A percentile compares a stretch with the other conserved stretches of the same genome.
These are phyloP conservation scores for Pocillopora grandis DNA, from an alignment of 92 coral and sea anemone species.

Conservation along the genomic window DNA sequence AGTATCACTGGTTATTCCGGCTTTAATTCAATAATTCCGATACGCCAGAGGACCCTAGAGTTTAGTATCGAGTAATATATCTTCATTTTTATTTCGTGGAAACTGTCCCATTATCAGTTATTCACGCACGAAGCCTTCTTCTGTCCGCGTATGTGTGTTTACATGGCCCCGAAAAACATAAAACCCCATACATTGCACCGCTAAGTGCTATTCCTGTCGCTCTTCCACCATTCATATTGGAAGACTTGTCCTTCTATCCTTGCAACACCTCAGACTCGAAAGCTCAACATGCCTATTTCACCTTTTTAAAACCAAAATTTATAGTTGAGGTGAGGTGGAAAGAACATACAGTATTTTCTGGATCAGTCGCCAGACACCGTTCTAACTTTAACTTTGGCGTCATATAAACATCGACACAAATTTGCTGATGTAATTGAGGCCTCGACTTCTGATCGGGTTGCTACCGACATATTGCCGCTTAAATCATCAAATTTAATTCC, in stretches of 20 bases:
- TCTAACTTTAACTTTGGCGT: no score
- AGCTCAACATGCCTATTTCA: not conserved
- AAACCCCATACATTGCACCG: not conserved
- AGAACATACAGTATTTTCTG: no score
- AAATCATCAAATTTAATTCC: no score
- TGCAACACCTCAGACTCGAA: not conserved
- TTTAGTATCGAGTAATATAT: not conserved
- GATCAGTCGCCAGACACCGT: no score
- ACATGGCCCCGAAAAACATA: not conserved
- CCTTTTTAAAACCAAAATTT: not conserved
- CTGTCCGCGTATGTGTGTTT: constrained; percentile 1
- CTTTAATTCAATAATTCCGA: no score
- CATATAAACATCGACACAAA: no score
- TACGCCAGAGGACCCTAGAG: no score
- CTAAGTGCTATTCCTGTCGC: not conserved
- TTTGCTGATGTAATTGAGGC: no score
- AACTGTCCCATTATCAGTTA: not conserved
- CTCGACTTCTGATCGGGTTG: no score
- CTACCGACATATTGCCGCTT: no score
- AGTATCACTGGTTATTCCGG: no score
- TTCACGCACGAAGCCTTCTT: not conserved
- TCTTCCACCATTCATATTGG: not conserved
- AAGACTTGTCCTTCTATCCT: not conserved
- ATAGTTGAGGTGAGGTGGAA: no score
- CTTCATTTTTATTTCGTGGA: not conserved